Conservation (phyloP, 1,140 invertebrate species). For the Drosophila mayri region DNA sequence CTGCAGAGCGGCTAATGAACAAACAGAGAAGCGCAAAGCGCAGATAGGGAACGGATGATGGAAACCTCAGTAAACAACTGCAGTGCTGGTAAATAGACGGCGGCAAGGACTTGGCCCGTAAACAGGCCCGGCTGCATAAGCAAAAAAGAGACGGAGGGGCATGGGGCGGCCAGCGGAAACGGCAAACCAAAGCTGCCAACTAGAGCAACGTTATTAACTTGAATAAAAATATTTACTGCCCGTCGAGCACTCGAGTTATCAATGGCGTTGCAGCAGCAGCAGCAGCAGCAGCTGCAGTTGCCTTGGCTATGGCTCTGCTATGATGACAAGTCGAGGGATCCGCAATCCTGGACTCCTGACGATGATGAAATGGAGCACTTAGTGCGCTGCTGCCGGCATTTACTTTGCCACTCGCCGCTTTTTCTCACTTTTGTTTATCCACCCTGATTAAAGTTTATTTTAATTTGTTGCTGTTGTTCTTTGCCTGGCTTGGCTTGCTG, state of each 20-base stretch:
- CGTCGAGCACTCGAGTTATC: constrained; percentile 70
- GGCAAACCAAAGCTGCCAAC: constrained; percentile 53
- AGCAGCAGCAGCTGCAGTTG: constrained; percentile 10
- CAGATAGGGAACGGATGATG: constrained; percentile 73
- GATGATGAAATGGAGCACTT: constrained; percentile 78
- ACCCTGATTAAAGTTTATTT: constrained; percentile 78
- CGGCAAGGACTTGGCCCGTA: constrained; percentile 71
- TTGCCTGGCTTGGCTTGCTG: constrained; percentile 34
- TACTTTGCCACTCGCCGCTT: constrained; percentile 66
- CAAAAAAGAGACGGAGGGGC: constrained; percentile 38
- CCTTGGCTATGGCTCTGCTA: constrained; percentile 4
- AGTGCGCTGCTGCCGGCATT: constrained; percentile 67
- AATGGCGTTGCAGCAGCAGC: constrained; percentile 45
- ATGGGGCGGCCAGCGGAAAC: constrained; percentile 28
- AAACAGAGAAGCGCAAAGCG: constrained; percentile 54
- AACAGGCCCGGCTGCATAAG: constrained; percentile 67
- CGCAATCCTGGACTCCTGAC: constrained; percentile 39
- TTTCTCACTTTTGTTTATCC: constrained; percentile 56
- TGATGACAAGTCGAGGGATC: constrained; percentile 46
- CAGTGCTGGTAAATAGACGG: constrained; percentile 69
- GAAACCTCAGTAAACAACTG: constrained; percentile 80
- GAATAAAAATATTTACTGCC: constrained; percentile 83
- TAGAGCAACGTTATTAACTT: constrained; percentile 80
- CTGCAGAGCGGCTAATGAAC: constrained; percentile 72
- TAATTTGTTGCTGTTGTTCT: constrained; percentile 74